Conservation (phyloP, 2,888 invertebrate species). For the Dorcus hopei region DNA sequence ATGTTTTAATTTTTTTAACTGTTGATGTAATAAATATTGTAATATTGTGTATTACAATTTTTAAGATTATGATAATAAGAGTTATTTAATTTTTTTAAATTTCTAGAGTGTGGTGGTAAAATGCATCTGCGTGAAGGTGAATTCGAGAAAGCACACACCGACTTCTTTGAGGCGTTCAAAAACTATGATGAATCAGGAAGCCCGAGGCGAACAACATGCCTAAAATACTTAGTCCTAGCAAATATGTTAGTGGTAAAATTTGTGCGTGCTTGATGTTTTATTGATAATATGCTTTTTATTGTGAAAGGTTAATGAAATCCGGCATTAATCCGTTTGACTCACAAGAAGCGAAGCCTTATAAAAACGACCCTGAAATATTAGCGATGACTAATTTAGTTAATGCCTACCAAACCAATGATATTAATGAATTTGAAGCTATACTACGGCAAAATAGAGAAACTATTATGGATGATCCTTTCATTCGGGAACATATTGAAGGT, state of each 20-base stretch:
- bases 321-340: constrained; percentile 99
- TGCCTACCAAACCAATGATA: constrained; percentile 97
- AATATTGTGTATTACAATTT: too few relatives aligned
- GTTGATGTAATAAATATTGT: too few relatives aligned
- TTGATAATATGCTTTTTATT: neutral
- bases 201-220: constrained; percentile 91
- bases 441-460: constrained; percentile 89
- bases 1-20: too few relatives aligned
- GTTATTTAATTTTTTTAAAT: neutral
- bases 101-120: constrained; percentile 94
- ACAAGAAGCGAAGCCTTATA: constrained; percentile 99
- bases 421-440: constrained; percentile 96
- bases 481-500: constrained; percentile 96
- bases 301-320: constrained; percentile 90
- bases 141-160: constrained; percentile 98
- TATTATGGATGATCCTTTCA: constrained; percentile 99
- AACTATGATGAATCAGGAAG: constrained; percentile 99
- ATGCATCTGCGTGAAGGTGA: constrained; percentile 99
- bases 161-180: constrained; percentile 99
- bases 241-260: constrained; percentile 82
- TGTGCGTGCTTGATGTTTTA: neutral
- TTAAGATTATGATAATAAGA: too few relatives aligned
- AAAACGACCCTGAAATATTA: constrained; percentile 97
- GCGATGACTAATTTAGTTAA: constrained; percentile 98
- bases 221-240: constrained; percentile 96